These are phyloP conservation scores for Apis florea DNA, from an alignment of 1,140 invertebrate genomes.

Conservation along the genomic window DNA sequence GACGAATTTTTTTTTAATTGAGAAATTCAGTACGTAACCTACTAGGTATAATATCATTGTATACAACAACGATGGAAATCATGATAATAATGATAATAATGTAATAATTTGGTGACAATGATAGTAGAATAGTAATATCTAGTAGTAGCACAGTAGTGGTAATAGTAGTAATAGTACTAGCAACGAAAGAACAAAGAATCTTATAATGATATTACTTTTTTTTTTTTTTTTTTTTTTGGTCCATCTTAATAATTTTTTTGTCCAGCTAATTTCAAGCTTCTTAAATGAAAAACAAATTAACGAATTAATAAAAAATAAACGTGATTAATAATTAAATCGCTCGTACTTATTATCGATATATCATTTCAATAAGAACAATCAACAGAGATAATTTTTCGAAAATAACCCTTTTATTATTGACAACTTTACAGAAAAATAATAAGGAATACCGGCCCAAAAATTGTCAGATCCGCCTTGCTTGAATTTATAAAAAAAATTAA, in stretches of 20 bases:
- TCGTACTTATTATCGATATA: constrained; percentile 11
- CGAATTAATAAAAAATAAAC: neutral
- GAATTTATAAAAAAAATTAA: neutral
- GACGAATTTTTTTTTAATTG: neutral
- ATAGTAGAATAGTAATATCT: neutral
- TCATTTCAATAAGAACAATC: constrained; percentile 20
- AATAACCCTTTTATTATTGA: constrained; percentile 24
- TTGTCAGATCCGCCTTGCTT: neutral
- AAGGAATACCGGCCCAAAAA: constrained; percentile 26
- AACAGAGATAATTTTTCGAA: constrained; percentile 24
- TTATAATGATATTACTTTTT: neutral
- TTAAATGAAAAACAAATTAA: neutral
- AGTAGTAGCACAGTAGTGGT: neutral
- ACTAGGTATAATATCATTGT: neutral
- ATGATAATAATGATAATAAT: neutral
- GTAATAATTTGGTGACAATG: neutral
- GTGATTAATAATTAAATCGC: neutral
- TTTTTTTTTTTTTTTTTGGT: constrained; percentile 1
- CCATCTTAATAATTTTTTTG: constrained; percentile 11
- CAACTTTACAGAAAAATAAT: constrained; percentile 26
- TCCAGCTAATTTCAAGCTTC: neutral
- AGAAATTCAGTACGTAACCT: neutral
- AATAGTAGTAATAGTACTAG: neutral
- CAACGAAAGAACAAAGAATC: constrained; percentile 2
- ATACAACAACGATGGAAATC: neutral